Conservation (phyloP, 2,113 vertebrate species). For the Typhlomys cinereus region DNA sequence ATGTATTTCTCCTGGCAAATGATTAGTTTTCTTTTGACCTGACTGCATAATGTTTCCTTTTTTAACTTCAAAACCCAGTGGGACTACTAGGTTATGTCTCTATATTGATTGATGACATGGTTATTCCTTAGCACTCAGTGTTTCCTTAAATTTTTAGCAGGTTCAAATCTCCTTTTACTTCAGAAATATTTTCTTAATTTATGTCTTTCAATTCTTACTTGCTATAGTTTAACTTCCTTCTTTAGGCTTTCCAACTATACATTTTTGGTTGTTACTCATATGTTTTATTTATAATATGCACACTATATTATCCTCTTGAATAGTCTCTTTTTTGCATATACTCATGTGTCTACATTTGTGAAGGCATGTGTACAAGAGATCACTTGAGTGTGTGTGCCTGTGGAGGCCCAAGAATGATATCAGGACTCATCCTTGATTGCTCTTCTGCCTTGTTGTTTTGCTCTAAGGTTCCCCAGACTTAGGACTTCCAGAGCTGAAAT, state of each 20-base stretch:
- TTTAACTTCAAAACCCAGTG: neutral
- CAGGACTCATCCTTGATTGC: too few relatives aligned
- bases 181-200: neutral
- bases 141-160: neutral
- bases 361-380: too few relatives aligned
- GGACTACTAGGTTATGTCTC: neutral
- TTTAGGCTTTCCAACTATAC: neutral
- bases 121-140: neutral
- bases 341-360: too few relatives aligned
- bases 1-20: neutral
- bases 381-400: too few relatives aligned
- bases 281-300: neutral
- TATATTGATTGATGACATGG: neutral
- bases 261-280: neutral
- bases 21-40: neutral
- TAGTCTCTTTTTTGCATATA: neutral
- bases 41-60: neutral
- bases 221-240: neutral
- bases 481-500: too few relatives aligned
- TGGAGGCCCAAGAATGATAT: too few relatives aligned
- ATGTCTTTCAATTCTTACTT: neutral
- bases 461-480: too few relatives aligned
- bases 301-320: neutral
- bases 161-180: conserved; percentile 2
- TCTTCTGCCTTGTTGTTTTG: too few relatives aligned